A percentile compares a stretch with the other conserved stretches of the same genome.
These are phyloP conservation scores for Gibbula magus DNA, from an alignment of 2,888 invertebrate genomes.

Conservation along the genomic window DNA sequence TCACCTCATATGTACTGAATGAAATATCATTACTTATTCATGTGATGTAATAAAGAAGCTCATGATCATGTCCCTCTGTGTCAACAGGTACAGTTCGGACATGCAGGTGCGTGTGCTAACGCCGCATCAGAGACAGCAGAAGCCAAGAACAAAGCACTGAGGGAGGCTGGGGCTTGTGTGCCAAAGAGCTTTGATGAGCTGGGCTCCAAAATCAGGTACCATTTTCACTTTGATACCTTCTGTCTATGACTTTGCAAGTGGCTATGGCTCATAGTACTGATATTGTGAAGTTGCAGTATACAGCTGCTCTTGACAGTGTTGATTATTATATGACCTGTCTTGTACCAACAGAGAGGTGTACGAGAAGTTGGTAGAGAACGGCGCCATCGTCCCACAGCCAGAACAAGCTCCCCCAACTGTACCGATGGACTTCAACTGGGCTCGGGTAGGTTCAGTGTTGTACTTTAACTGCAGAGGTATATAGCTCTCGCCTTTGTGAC, in stretches of 20 bases:
- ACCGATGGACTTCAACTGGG: constrained; percentile 99
- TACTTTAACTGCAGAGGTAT: too few relatives aligned
- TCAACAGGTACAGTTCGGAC: constrained; percentile 93
- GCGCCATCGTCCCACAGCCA: constrained; percentile 88
- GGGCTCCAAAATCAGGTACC: constrained; percentile 87
- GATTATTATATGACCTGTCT: background rate
- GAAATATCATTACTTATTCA: background rate
- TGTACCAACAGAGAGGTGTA: constrained; percentile 75
- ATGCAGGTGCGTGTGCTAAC: constrained; percentile 98
- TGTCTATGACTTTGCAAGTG: too few relatives aligned
- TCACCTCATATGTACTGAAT: too few relatives aligned
- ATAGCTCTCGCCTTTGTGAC: too few relatives aligned
- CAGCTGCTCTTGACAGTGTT: background rate
- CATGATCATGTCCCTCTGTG: background rate
- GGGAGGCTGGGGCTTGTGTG: constrained; percentile 89
- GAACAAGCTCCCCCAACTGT: constrained; percentile 98
- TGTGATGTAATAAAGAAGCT: background rate
- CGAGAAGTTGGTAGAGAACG: constrained; percentile 83
- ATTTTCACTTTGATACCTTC: too few relatives aligned
- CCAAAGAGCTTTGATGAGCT: constrained; percentile 93
- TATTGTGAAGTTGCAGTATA: too few relatives aligned
- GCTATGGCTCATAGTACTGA: too few relatives aligned
- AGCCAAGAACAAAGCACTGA: constrained; percentile 91
- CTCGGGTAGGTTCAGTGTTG: constrained; percentile 79
- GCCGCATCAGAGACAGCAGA: constrained; percentile 94